phyloP scores from a whole-genome alignment of 2,797 vertebrate genomes.

The Echiichthys vipera region DNA sequence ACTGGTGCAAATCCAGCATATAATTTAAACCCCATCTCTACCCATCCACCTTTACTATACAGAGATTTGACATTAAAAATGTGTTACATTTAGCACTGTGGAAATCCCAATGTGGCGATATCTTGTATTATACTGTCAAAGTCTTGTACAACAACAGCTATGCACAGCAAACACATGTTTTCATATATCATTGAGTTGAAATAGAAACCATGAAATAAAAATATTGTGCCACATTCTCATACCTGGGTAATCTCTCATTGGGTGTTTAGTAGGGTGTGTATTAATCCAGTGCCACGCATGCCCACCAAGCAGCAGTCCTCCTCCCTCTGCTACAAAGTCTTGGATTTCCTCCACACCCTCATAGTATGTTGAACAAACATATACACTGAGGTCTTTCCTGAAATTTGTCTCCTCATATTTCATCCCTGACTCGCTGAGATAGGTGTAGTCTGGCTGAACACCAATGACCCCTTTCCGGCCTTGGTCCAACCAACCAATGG shows the following conservation, averaged over 20 bases:
- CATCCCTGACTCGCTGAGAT: slow-evolving; percentile 64
- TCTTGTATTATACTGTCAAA: neutral
- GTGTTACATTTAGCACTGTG: no score
- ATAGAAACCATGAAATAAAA: neutral
- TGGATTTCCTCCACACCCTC: slow-evolving; percentile 76
- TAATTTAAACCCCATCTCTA: neutral
- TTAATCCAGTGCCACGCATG: slow-evolving; percentile 87
- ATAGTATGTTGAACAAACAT: slow-evolving; percentile 81
- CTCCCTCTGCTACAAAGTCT: slow-evolving; percentile 87
- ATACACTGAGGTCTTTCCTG: slow-evolving; percentile 77
- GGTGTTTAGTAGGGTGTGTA: slow-evolving; percentile 51
- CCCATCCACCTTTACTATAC: neutral
- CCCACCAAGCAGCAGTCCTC: slow-evolving; percentile 86
- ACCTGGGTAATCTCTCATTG: slow-evolving; percentile 67
- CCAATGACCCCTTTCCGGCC: slow-evolving; percentile 80
- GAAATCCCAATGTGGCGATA: neutral
- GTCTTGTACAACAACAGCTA: neutral
- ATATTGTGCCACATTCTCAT: neutral
- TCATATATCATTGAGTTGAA: neutral
- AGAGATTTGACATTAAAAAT: neutral
- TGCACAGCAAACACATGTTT: neutral
- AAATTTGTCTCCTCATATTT: slow-evolving; percentile 66
- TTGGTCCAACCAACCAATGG: slow-evolving; percentile 84
- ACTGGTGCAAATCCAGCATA: neutral
- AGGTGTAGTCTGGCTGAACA: slow-evolving; percentile 9